phyloP scores from a whole-genome alignment of 1,140 invertebrate species.

The Drosophila bocqueti region DNA sequence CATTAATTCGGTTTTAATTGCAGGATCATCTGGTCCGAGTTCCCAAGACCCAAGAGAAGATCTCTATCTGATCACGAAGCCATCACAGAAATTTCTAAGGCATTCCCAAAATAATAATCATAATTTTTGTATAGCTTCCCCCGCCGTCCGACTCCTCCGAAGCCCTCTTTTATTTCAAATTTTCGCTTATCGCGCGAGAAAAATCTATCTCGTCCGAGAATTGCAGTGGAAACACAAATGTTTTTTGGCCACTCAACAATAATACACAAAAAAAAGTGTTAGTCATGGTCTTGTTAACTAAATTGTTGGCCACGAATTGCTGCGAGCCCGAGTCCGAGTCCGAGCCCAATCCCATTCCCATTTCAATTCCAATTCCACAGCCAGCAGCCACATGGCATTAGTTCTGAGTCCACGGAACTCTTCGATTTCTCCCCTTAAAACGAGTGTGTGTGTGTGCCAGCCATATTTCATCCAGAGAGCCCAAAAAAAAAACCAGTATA shows the following conservation, averaged over 20 bases:
- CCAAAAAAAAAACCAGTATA: constrained; percentile 30
- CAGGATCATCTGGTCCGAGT: constrained; percentile 36
- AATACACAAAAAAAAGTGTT: constrained; percentile 67
- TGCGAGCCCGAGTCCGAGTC: constrained; percentile 15
- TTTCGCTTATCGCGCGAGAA: constrained; percentile 77
- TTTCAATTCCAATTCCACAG: constrained; percentile 16
- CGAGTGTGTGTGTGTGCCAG: constrained; percentile 38
- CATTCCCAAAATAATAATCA: constrained; percentile 45
- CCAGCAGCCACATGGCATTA: constrained; percentile 45
- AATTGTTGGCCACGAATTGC: constrained; percentile 79
- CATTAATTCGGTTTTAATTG: constrained; percentile 80
- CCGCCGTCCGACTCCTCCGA: constrained; percentile 1
- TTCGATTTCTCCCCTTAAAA: constrained; percentile 46
- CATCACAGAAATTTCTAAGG: constrained; percentile 9
- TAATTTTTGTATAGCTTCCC: constrained; percentile 44
- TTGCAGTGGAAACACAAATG: constrained; percentile 60
- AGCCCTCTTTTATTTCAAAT: constrained; percentile 32
- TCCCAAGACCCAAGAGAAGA: constrained; percentile 4
- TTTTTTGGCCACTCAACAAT: constrained; percentile 63
- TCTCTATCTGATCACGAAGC: constrained; percentile 31
- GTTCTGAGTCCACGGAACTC: constrained; percentile 15
- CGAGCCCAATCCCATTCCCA: constrained; percentile 1
- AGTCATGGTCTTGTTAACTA: constrained; percentile 83
- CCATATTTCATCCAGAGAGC: constrained; percentile 50
- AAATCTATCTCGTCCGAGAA: constrained; percentile 61